Conservation (phyloP, 1,140 invertebrate genomes). For the Zaprionus nigranus region DNA sequence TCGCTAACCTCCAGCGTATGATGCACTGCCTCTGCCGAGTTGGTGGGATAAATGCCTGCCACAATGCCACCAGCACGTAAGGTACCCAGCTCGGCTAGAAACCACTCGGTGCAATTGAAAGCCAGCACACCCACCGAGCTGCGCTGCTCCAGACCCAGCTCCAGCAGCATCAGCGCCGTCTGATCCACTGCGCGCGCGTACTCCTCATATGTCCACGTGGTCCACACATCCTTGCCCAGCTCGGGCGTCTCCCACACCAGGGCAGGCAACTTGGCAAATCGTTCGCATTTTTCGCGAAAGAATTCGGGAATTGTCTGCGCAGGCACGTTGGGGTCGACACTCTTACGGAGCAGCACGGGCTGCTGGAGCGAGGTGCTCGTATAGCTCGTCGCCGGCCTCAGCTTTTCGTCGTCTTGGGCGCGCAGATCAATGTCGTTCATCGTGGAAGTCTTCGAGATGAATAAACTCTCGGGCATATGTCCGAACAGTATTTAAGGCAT, state of each 20-base stretch:
- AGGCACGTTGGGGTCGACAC: conserved; percentile 5
- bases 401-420: not conserved
- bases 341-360: conserved; percentile 56
- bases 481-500: conserved; percentile 56
- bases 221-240: conserved; percentile 77
- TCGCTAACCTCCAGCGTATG: conserved; percentile 90
- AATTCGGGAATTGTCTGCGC: conserved; percentile 58
- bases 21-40: conserved; percentile 92
- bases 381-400: conserved; percentile 65
- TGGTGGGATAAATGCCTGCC: conserved; percentile 96
- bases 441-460: conserved; percentile 37
- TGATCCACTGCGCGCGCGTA: conserved; percentile 90
- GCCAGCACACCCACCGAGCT: conserved; percentile 94
- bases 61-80: conserved; percentile 96
- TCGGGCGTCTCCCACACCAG: conserved; percentile 86
- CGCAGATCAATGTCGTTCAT: conserved; percentile 56
- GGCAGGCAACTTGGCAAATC: conserved; percentile 88
- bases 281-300: conserved; percentile 77
- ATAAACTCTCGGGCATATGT: conserved; percentile 33
- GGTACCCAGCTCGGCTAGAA: conserved; percentile 92
- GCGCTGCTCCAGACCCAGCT: conserved; percentile 91
- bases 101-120: conserved; percentile 97
- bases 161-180: conserved; percentile 94
- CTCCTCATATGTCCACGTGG: conserved; percentile 90
- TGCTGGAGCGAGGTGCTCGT: conserved; percentile 67